A percentile compares a stretch with the other conserved stretches of the same genome.
These are phyloP conservation scores for Rotaria socialis DNA, from an alignment of 2,888 invertebrate species.

Conservation along the genomic window DNA sequence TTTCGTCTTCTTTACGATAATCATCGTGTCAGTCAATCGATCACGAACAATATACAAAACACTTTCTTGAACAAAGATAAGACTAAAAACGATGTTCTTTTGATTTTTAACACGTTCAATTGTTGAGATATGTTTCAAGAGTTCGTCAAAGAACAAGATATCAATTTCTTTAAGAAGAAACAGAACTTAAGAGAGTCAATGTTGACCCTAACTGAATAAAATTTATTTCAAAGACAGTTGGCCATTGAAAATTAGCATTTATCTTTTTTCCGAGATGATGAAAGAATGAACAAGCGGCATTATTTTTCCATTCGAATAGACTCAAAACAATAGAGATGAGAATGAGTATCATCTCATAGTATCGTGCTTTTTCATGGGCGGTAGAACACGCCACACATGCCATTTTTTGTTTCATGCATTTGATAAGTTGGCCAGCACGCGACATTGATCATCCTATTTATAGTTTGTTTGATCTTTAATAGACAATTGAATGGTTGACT, in stretches of 20 bases:
- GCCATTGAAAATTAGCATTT: neutral
- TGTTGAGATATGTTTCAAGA: neutral
- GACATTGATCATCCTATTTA: conserved; percentile 23
- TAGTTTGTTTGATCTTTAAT: neutral
- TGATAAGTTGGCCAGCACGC: conserved; percentile 7
- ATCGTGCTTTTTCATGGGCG: neutral
- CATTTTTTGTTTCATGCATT: neutral
- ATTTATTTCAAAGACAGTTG: neutral
- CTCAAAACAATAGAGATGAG: neutral
- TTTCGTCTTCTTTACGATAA: no score
- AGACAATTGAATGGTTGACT: neutral
- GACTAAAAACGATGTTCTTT: neutral
- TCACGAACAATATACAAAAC: neutral
- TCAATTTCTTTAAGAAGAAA: neutral
- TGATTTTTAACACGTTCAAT: neutral
- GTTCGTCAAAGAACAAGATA: neutral
- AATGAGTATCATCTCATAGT: neutral
- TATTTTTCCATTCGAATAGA: conserved; percentile 17
- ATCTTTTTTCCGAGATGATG: neutral
- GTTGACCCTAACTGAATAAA: neutral
- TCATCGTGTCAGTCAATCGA: neutral
- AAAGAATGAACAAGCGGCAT: neutral
- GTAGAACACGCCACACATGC: neutral
- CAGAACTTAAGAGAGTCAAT: neutral
- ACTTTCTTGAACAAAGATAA: no score